Evolutionary conservation across 1,140 invertebrate genomes (phyloP).

Genomic region (Anastrepha ludens): DNA sequence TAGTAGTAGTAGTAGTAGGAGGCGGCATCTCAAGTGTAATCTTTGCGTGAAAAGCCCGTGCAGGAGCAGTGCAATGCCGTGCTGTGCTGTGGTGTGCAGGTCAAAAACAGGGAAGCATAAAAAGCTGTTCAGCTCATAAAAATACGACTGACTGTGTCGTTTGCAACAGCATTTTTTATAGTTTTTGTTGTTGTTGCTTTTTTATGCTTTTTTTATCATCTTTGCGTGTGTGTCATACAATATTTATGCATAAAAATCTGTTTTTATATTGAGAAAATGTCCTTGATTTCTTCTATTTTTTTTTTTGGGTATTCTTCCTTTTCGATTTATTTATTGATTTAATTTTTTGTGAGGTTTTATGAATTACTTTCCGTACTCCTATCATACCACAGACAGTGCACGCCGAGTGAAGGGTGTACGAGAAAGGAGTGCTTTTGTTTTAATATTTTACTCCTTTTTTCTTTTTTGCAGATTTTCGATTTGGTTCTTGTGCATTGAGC

Average conservation of each 20-base stretch:
- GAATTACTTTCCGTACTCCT: not conserved
- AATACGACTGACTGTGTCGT: not conserved
- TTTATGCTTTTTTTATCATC: not conserved
- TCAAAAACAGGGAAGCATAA: not conserved
- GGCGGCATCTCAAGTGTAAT: constrained; percentile 6
- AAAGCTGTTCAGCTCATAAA: constrained; percentile 29
- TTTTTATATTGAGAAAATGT: not conserved
- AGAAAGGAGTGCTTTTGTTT: constrained; percentile 21
- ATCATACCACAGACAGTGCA: too few relatives aligned
- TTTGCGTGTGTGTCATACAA: not conserved
- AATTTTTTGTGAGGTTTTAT: not conserved
- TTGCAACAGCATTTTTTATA: too few relatives aligned
- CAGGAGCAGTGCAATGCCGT: not conserved
- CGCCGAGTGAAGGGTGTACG: not conserved
- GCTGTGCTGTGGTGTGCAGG: not conserved
- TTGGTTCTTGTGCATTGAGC: not conserved
- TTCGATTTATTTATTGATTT: constrained; percentile 48
- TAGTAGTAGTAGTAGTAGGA: not conserved
- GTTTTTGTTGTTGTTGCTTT: not conserved
- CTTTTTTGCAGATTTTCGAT: not conserved
- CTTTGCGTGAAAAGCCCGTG: not conserved
- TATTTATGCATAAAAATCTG: constrained; percentile 18
- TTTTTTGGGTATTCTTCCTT: not conserved
- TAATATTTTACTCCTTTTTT: not conserved
- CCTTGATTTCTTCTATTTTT: not conserved